A percentile compares a stretch with the other conserved stretches of the same genome.
Evolutionary conservation across 1,140 invertebrate species (phyloP).

Genomic region (Macrocentrus cingulum): DNA sequence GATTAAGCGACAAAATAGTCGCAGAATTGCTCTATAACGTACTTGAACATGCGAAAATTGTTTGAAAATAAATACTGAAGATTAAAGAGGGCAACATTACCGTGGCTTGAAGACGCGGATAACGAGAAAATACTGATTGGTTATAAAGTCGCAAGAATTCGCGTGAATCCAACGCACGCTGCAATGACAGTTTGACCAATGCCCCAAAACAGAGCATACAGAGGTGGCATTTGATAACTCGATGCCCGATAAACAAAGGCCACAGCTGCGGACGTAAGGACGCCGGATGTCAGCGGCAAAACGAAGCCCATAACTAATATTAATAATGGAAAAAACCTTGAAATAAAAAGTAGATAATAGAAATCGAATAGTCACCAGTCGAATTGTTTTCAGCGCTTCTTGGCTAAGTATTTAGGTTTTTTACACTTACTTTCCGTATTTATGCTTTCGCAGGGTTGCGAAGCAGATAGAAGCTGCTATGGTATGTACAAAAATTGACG

Average conservation of each 20-base stretch:
- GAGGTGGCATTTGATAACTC: slow-evolving; percentile 81
- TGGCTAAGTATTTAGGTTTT: no score
- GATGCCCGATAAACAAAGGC: slow-evolving; percentile 91
- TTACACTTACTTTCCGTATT: slow-evolving; percentile 80
- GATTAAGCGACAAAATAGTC: no score
- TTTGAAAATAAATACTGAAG: no score
- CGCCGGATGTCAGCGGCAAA: slow-evolving; percentile 81
- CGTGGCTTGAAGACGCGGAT: background rate
- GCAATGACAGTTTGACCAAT: slow-evolving; percentile 88
- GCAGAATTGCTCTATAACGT: no score
- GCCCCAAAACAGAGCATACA: slow-evolving; percentile 91
- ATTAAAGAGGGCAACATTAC: background rate
- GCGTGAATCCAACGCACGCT: slow-evolving; percentile 85
- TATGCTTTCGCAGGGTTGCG: slow-evolving; percentile 86
- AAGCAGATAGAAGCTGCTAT: slow-evolving; percentile 89
- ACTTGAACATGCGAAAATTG: no score
- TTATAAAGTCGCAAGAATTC: slow-evolving; percentile 90
- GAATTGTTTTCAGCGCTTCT: no score
- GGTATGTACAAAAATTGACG: slow-evolving; percentile 88
- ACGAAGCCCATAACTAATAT: slow-evolving; percentile 87
- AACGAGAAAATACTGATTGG: slow-evolving; percentile 3
- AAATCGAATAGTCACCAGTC: no score
- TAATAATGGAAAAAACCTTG: slow-evolving; percentile 80
- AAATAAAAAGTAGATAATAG: no score
- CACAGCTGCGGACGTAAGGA: slow-evolving; percentile 88